Base-by-base conservation (phyloP, 2,888 invertebrate genomes). In the Bibio marci region DNA sequence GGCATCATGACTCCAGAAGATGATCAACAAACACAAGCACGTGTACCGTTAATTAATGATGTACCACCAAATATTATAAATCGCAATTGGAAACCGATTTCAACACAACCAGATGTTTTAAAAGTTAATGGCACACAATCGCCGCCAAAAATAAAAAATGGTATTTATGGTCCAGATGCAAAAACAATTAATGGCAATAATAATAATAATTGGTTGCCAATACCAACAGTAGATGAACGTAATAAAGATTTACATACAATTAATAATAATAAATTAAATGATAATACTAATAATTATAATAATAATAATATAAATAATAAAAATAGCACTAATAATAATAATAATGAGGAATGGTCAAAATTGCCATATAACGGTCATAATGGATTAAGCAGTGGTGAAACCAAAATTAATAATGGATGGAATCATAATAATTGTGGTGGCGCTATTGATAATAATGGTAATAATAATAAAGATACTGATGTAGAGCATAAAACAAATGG, bases 1-100 rank as follows among this genome's bases (percentile, higher is more conserved):
- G 22, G 22, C 22, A 13, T 34, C 22, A 47, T 45, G 46, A 46
- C 44, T 41, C 46, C 46, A 22, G 46, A 45, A 38, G 46, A 46
- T 46, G 46, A 46, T 15, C 34, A 28, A 14, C 37, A 31, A 30
- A 28, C 38, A 34, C 39, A 35, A 19, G 39, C 42, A 19, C 30
- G 41, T 25, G n/a, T 40, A 10, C 17, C 40, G 33, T 31, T 36
- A 26, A 32, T 37, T 3, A 26, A 39, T 32, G 14, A 37, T 37
- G 22, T 28, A 30, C 14, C 17, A 30, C 14, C 17, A 30, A 30
- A 37, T 14, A n/a, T 10, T 8, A 30, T 22, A 22, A 37, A 8
- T 13, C 18, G 30, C 22, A 17, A n/a, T 12, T 30, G 30, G 22
- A 12, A 11, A 12, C 22, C 19, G 19, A 37, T 7, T 11, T 4